These are phyloP conservation scores for Sialia sialis DNA, from an alignment of 2,113 vertebrate species.

Conservation along the genomic window DNA sequence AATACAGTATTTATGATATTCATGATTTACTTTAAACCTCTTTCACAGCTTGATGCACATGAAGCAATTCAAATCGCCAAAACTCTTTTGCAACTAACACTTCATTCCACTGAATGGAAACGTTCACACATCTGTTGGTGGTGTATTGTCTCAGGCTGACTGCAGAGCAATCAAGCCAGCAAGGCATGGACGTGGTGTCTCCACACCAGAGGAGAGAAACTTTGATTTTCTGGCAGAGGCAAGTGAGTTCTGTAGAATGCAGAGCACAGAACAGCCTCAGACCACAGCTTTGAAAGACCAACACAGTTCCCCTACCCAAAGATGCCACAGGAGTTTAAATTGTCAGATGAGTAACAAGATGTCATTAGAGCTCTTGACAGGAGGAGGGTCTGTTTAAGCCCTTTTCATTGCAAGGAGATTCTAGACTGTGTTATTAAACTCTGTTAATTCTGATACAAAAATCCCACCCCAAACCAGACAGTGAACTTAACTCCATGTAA, in stretches of 20 bases:
- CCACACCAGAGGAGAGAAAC: background rate
- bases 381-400: background rate
- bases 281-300: fast-evolving
- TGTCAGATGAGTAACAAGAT: background rate
- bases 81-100: background rate
- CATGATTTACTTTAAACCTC: constrained; percentile 21
- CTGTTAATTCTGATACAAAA: background rate
- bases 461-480: fast-evolving
- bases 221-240: background rate
- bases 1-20: constrained; percentile 9
- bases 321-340: background rate
- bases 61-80: background rate
- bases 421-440: background rate
- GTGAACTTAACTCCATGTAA: background rate
- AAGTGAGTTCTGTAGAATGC: background rate
- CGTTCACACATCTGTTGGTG: constrained; percentile 6
- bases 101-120: background rate
- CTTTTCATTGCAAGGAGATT: background rate
- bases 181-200: background rate
- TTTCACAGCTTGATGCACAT: constrained; percentile 34
- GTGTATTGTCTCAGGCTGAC: background rate
- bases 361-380: background rate
- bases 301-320: background rate
- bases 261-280: background rate
- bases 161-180: background rate